A percentile compares a stretch with the other conserved stretches of the same genome.
phyloP scores from a whole-genome alignment of 2,888 invertebrate species.

The Meteorus colon region DNA sequence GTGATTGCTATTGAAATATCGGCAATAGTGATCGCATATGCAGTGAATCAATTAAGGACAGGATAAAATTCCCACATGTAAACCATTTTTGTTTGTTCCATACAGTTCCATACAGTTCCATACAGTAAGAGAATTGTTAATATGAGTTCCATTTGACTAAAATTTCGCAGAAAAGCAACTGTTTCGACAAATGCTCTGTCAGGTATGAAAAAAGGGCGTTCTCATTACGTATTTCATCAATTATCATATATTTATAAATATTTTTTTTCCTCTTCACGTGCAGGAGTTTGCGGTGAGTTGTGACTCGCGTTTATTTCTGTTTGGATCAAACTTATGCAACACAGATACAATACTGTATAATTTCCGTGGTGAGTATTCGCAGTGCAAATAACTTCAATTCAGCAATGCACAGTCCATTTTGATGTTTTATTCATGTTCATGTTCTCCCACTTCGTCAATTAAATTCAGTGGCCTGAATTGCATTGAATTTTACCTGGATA shows the following conservation, averaged over 20 bases:
- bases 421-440: conserved; percentile 33
- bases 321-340: background rate
- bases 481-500: conserved; percentile 19
- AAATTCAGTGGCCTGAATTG: conserved; percentile 24
- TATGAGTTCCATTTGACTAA: background rate
- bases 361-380: conserved; percentile 11
- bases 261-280: background rate
- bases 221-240: background rate
- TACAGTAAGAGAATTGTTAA: background rate
- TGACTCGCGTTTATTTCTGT: background rate
- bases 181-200: background rate
- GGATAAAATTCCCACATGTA: too few relatives aligned
- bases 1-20: background rate
- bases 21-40: too few relatives aligned
- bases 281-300: background rate
- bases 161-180: background rate
- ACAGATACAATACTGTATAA: conserved; percentile 19
- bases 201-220: too few relatives aligned
- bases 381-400: conserved; percentile 24
- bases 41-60: too few relatives aligned
- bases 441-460: conserved; percentile 13
- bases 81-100: too few relatives aligned
- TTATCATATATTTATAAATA: background rate
- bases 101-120: too few relatives aligned
- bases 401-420: conserved; percentile 18